A percentile compares a stretch with the other conserved stretches of the same genome.
Evolutionary conservation across 2,113 vertebrate genomes (phyloP).

Genomic region (Nibea coibor): DNA sequence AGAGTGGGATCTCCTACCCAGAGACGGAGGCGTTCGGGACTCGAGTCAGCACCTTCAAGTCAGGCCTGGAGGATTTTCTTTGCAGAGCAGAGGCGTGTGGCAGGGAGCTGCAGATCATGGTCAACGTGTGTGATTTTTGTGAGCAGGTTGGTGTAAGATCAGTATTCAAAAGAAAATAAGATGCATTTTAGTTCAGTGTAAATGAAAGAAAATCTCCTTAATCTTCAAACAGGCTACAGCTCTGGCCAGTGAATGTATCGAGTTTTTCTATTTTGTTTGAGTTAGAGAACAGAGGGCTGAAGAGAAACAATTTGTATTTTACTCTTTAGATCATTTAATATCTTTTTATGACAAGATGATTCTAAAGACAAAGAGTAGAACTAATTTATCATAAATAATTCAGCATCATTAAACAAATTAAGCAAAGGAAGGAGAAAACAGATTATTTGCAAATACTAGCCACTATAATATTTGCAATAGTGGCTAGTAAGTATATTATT

Average conservation of each 20-base stretch:
- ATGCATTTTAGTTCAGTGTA: not conserved
- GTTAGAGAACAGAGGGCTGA: no score
- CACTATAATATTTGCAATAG: no score
- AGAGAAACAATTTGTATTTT: not conserved
- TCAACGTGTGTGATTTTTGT: conserved; percentile 86
- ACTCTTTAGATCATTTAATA: not conserved
- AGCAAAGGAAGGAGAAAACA: not conserved
- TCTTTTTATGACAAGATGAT: not conserved
- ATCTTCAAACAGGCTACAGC: conserved; percentile 79
- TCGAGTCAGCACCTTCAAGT: conserved; percentile 81
- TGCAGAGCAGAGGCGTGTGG: conserved; percentile 86
- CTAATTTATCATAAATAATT: not conserved
- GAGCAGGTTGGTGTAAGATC: conserved; percentile 83
- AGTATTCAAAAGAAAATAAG: not conserved
- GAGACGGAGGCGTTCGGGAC: conserved; percentile 83
- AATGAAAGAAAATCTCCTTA: conserved; percentile 10
- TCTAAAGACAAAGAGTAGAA: not conserved
- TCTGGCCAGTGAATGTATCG: conserved; percentile 85
- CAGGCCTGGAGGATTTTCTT: conserved; percentile 86
- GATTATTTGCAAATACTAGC: not conserved
- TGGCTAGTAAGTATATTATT: not conserved
- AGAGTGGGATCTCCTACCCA: conserved; percentile 33
- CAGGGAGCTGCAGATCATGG: conserved; percentile 85
- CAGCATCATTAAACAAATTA: not conserved
- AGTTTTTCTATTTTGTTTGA: no score